These are phyloP conservation scores for Otis tarda DNA, from an alignment of 2,113 vertebrate species.

Conservation along the genomic window DNA sequence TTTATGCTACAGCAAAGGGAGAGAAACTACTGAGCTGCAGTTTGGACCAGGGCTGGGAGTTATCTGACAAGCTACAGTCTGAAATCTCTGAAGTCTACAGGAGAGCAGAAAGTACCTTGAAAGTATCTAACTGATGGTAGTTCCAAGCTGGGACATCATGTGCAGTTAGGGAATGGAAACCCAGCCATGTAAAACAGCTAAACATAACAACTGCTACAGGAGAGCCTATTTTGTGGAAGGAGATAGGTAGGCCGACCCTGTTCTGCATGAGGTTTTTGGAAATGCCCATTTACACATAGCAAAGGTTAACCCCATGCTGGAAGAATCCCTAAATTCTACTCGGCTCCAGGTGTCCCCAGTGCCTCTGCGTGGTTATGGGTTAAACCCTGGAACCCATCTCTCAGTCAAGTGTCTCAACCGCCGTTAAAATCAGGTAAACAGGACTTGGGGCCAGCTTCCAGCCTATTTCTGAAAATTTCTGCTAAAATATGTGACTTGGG, in stretches of 20 bases:
- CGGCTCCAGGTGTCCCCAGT: neutral
- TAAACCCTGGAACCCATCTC: neutral
- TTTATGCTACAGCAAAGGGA: neutral
- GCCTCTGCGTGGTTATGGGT: neutral
- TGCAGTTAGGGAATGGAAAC: neutral
- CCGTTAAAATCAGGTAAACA: neutral
- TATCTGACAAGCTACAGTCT: neutral
- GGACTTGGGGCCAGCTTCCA: neutral
- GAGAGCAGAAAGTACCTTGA: conserved; percentile 7
- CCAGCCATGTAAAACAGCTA: conserved; percentile 1
- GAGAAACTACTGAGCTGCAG: neutral
- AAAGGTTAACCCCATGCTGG: neutral
- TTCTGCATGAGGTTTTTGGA: neutral
- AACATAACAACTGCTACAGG: neutral
- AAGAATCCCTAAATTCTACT: neutral
- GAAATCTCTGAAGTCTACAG: neutral
- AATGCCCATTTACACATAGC: neutral
- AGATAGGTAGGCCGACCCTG: neutral
- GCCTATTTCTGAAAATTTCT: neutral
- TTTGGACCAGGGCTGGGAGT: neutral
- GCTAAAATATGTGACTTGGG: neutral
- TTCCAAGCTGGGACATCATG: neutral
- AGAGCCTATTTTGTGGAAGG: neutral
- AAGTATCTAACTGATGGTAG: neutral
- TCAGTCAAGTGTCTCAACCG: neutral